phyloP scores from a whole-genome alignment of 2,797 vertebrate genomes.

The Chelmon rostratus region DNA sequence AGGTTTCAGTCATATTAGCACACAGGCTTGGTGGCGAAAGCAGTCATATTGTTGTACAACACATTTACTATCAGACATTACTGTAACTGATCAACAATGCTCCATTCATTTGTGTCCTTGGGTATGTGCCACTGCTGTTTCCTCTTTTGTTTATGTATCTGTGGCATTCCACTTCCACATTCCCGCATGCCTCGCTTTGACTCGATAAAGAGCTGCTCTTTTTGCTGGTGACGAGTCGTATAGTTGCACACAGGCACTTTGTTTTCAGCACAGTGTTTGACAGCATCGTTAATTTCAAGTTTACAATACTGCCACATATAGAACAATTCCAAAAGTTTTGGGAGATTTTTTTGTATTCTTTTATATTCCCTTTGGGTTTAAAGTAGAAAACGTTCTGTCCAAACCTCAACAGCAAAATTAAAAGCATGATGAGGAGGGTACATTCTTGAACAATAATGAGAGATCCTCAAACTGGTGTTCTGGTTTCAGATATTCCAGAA shows the following conservation, averaged over 20 bases:
- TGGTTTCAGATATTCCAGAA: slow-evolving; percentile 23
- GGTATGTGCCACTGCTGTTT: neutral
- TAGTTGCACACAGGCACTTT: neutral
- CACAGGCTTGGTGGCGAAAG: neutral
- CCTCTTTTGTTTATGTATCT: neutral
- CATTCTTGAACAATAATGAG: slow-evolving; percentile 3
- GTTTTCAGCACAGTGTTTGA: neutral
- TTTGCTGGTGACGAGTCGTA: neutral
- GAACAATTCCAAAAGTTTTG: neutral
- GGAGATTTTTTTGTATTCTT: neutral
- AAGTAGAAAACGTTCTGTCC: slow-evolving; percentile 6
- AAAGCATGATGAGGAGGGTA: slow-evolving; percentile 15
- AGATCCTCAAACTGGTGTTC: neutral
- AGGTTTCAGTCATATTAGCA: neutral
- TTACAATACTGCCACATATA: neutral
- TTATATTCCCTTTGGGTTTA: neutral
- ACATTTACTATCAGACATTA: neutral
- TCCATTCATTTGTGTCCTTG: neutral
- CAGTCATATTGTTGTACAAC: neutral
- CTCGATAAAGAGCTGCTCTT: neutral
- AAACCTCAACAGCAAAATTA: slow-evolving; percentile 15
- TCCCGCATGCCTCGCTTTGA: neutral
- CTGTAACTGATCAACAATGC: neutral
- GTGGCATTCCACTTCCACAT: neutral
- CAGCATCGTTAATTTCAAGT: neutral